Conservation (phyloP, 2,797 vertebrate species). For the Gymnoscopelus microlampas region DNA sequence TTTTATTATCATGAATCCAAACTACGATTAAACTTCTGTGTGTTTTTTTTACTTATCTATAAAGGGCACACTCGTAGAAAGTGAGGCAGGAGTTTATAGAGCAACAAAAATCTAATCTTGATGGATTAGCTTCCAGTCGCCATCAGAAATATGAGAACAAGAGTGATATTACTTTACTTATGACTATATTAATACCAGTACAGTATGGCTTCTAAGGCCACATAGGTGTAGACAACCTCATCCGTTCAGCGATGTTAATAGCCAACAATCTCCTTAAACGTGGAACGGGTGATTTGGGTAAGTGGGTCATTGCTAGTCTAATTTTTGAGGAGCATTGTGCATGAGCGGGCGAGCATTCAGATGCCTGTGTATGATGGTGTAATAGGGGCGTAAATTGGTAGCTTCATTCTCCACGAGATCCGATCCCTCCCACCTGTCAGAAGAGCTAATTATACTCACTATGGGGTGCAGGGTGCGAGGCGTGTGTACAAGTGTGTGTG, state of each 20-base stretch:
- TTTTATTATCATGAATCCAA: no score
- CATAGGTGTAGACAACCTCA: slow-evolving; percentile 1
- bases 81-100: neutral
- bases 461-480: slow-evolving; percentile 64
- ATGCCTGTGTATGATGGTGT: slow-evolving; percentile 74
- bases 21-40: no score
- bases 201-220: slow-evolving; percentile 21
- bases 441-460: slow-evolving; percentile 89
- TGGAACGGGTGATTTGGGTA: slow-evolving; percentile 35
- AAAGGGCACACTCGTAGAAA: neutral
- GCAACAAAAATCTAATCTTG: slow-evolving; percentile 10
- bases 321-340: slow-evolving; percentile 37
- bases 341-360: slow-evolving; percentile 46
- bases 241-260: no score
- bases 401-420: slow-evolving; percentile 83
- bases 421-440: slow-evolving; percentile 90
- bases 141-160: slow-evolving; percentile 3
- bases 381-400: slow-evolving; percentile 81
- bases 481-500: slow-evolving; percentile 53
- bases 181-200: slow-evolving; percentile 8
- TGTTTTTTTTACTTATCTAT: no score
- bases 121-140: slow-evolving; percentile 4
- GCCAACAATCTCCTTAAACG: slow-evolving; percentile 6
- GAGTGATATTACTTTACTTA: slow-evolving; percentile 2
- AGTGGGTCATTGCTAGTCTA: slow-evolving; percentile 49